Evolutionary conservation across 2,113 vertebrate species (phyloP).

Genomic region (Tragelaphus buxtoni): DNA sequence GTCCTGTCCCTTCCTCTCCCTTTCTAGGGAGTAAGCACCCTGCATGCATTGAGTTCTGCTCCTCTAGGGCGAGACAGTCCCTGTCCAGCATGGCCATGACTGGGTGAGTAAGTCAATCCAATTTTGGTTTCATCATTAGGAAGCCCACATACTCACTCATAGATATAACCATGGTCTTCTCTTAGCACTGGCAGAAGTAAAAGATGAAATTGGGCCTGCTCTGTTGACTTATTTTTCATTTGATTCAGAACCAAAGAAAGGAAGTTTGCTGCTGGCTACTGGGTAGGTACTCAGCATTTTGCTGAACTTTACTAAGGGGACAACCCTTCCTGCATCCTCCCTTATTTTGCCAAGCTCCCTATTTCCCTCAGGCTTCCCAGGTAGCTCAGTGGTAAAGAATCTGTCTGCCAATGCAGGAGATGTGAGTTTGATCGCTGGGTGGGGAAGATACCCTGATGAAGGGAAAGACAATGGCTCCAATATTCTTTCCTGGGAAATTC

Average conservation of each 20-base stretch:
- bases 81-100: neutral
- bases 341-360: neutral
- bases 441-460: neutral
- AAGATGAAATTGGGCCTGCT: neutral
- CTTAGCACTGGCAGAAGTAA: constrained; percentile 9
- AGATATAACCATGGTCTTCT: neutral
- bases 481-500: neutral
- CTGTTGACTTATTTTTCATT: neutral
- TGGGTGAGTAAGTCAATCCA: neutral
- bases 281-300: neutral
- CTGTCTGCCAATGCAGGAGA: neutral
- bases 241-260: neutral
- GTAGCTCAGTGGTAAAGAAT: neutral
- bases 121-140: neutral
- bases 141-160: neutral
- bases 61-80: neutral
- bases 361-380: neutral
- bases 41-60: neutral
- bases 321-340: neutral
- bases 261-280: neutral
- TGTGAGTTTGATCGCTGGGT: neutral
- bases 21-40: neutral
- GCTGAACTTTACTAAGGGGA: neutral
- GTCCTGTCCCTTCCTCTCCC: neutral
- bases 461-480: neutral